Base-by-base conservation (phyloP, 2,888 invertebrate species). In the Epinotia demarniana region DNA sequence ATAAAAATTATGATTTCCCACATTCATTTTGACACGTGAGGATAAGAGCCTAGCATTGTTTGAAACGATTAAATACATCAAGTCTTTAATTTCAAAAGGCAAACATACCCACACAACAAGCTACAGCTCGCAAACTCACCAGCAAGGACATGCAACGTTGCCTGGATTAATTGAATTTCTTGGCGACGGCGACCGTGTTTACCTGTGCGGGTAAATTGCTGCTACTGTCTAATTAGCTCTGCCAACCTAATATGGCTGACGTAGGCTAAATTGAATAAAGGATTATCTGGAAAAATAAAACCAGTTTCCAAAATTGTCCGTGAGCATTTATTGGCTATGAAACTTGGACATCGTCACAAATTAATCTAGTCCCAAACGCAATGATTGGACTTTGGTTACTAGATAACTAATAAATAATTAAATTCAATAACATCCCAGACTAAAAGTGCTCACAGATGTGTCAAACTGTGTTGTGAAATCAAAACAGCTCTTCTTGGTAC, bases 111-210 rank as follows among this genome's bases (percentile, higher is more conserved):
- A 27, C 46, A 57, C 55, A 68, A 73, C 46, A 62, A 46, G 8
- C 74, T 33, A 64, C 23, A 53, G 66, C 4, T 19, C 3, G 75
- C 62, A 73, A 63, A 60, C 64, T 62, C n/a, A 27, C 27, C 66
- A 74, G 73, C 79, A 78, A 80, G 84, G 84, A 83, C 85, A 83
- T 86, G 86, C 84, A 86, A 83, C 81, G 76, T 84, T 87, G 86
- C 85, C 85, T 84, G 84, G 79, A 81, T 81, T 88, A 90, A 90
- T 90, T 90, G 89, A 87, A 89, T 90, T 87, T 89, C 87, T 88
- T 81, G 80, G 78, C 82, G 83, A 82, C 80, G 83, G 80, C 82
- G 82, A 83, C 84, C 82, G 82, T 86, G 86, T 89, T 87, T 87
- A 85, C 87, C 82, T 83, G 83, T 76, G 80, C 79, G 78, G 77